phyloP scores from a whole-genome alignment of 1,140 invertebrate genomes.

The Drosophila pruinosa region DNA sequence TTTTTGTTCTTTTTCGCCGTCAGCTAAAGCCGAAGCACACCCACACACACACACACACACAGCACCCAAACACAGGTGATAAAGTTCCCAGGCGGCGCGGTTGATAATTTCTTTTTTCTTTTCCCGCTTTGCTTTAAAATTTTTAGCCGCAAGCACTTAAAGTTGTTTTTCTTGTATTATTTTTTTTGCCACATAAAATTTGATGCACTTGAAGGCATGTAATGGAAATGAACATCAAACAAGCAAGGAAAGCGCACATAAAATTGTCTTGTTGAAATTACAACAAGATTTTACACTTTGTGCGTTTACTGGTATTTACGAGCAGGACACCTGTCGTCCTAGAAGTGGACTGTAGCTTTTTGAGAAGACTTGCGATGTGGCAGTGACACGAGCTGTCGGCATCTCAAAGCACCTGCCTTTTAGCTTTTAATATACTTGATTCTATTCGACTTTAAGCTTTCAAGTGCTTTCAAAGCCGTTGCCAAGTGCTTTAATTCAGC shows the following conservation, averaged over 20 bases:
- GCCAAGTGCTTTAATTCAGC: background rate
- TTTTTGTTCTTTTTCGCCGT: background rate
- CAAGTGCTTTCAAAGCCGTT: background rate
- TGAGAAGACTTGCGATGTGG: background rate
- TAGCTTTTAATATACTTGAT: background rate
- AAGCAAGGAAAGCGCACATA: conserved; percentile 5
- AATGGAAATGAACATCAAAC: conserved; percentile 49
- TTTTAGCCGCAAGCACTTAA: conserved; percentile 7
- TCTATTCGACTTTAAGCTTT: background rate
- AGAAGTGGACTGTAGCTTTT: background rate
- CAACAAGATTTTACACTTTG: conserved; percentile 39
- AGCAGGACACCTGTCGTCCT: conserved; percentile 24
- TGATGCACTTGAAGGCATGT: conserved; percentile 32
- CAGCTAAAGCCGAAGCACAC: background rate
- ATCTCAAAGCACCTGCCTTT: background rate
- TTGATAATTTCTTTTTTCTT: conserved; percentile 15
- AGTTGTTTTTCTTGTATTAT: conserved; percentile 22
- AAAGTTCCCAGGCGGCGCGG: conserved; percentile 34
- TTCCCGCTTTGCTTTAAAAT: conserved; percentile 27
- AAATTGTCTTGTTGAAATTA: conserved; percentile 26
- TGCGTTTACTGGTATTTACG: background rate
- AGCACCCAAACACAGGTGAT: conserved; percentile 32
- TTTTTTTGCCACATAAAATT: conserved; percentile 28
- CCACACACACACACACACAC: background rate
- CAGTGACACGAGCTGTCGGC: background rate